A percentile compares a stretch with the other conserved stretches of the same genome.
These are phyloP conservation scores for Cottus gobio DNA, from an alignment of 2,113 vertebrate genomes.

Conservation along the genomic window DNA sequence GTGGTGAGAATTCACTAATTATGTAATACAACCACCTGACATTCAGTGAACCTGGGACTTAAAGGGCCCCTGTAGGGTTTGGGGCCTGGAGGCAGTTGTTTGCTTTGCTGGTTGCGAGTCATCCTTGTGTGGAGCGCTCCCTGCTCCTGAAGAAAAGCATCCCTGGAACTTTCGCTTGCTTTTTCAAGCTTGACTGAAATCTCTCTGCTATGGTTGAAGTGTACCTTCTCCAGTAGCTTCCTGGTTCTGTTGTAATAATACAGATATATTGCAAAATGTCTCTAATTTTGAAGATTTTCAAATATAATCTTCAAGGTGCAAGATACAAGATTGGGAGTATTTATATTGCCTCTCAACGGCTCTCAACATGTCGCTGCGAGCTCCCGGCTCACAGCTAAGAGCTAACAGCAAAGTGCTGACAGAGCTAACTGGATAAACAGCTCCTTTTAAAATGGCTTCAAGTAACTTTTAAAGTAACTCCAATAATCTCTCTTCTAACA, in stretches of 20 bases:
- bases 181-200: neutral
- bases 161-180: neutral
- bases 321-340: no score
- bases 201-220: neutral
- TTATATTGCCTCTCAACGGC: no score
- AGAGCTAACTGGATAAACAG: no score
- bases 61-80: slow-evolving; percentile 4
- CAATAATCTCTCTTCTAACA: no score
- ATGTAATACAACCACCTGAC: slow-evolving; percentile 19
- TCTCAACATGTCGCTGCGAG: no score
- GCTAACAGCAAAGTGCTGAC: no score
- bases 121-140: neutral
- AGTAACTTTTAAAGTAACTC: no score
- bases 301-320: no score
- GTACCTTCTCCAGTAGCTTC: neutral
- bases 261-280: neutral
- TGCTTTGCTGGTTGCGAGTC: slow-evolving; percentile 30
- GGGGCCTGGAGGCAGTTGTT: neutral
- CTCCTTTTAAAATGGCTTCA: no score
- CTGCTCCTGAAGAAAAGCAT: neutral
- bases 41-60: slow-evolving; percentile 1
- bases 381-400: no score
- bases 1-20: neutral
- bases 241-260: neutral
- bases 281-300: neutral